Percentiles rank a stretch among this genome's conserved stretches.
Conservation (phyloP, 1,140 invertebrate genomes). For the Augochlora pura region DNA sequence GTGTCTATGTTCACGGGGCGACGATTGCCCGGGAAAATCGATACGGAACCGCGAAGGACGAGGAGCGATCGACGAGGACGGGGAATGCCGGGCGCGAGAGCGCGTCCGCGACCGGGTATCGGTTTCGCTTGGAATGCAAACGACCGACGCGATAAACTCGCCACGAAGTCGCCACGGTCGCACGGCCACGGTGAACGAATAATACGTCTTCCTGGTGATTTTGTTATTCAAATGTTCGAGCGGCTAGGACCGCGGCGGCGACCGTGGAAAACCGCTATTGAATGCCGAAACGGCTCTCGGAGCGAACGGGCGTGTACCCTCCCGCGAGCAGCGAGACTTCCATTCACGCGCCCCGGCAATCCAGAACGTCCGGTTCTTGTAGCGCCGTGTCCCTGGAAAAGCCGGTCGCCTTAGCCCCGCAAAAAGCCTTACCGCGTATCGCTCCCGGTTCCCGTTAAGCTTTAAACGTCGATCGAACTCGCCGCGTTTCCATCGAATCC, state of each 20-base stretch:
- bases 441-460: slow-evolving; percentile 45
- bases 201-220: slow-evolving; percentile 66
- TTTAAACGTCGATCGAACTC: slow-evolving; percentile 9
- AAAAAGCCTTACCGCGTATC: slow-evolving; percentile 48
- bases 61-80: slow-evolving; percentile 31
- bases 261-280: slow-evolving; percentile 57
- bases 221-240: slow-evolving; percentile 75
- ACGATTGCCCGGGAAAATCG: not conserved
- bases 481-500: not conserved
- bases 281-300: slow-evolving; percentile 52
- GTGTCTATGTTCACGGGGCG: not conserved
- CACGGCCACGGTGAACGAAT: slow-evolving; percentile 49
- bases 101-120: slow-evolving; percentile 23
- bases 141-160: slow-evolving; percentile 53
- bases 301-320: slow-evolving; percentile 9
- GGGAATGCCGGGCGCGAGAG: slow-evolving; percentile 38
- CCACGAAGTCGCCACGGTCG: slow-evolving; percentile 25
- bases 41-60: slow-evolving; percentile 7
- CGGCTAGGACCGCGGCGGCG: slow-evolving; percentile 5
- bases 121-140: slow-evolving; percentile 67
- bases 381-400: slow-evolving; percentile 35
- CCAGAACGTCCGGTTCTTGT: slow-evolving; percentile 41
- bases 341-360: slow-evolving; percentile 52
- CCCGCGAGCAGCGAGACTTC: slow-evolving; percentile 1
- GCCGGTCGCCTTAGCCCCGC: slow-evolving; percentile 5